Percentiles rank a stretch among this genome's conserved stretches.
These are phyloP conservation scores for Montipora foliosa DNA, from an alignment of 64 coral and sea anemone species.

Conservation along the genomic window DNA sequence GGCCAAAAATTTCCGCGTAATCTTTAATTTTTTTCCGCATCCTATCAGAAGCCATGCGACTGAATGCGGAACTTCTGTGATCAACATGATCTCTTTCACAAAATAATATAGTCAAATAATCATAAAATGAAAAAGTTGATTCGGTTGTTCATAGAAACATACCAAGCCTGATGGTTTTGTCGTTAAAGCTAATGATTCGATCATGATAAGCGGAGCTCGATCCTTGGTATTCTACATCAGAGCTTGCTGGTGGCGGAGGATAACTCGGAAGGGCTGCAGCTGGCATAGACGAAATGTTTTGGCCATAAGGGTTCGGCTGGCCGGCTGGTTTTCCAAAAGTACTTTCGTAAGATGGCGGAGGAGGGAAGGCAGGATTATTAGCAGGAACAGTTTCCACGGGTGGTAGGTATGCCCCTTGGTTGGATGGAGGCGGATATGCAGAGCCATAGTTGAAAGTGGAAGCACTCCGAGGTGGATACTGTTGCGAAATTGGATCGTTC, in stretches of 20 bases:
- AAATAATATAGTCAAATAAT: background rate
- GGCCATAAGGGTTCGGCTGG: background rate
- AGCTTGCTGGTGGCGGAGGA: background rate
- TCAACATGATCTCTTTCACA: too few relatives aligned
- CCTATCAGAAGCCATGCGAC: too few relatives aligned
- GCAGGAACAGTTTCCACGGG: constrained; percentile 15
- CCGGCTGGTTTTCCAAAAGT: background rate
- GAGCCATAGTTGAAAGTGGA: background rate
- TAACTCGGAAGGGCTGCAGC: background rate
- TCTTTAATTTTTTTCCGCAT: too few relatives aligned
- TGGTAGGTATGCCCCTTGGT: constrained; percentile 33
- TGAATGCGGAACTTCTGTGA: too few relatives aligned
- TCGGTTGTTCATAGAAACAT: background rate
- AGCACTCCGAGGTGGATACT: background rate
- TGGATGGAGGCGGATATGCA: background rate
- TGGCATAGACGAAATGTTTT: background rate
- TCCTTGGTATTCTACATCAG: constrained; percentile 24
- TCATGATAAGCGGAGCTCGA: background rate
- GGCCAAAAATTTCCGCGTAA: too few relatives aligned
- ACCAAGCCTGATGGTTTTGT: constrained; percentile 71
- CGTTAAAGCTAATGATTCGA: constrained; percentile 37
- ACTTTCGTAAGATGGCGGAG: constrained; percentile 44
- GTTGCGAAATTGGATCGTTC: too few relatives aligned
- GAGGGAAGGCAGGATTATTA: constrained; percentile 28
- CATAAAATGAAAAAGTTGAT: background rate